phyloP scores from a whole-genome alignment of 2,888 invertebrate genomes.

The Campoplex nolae region DNA sequence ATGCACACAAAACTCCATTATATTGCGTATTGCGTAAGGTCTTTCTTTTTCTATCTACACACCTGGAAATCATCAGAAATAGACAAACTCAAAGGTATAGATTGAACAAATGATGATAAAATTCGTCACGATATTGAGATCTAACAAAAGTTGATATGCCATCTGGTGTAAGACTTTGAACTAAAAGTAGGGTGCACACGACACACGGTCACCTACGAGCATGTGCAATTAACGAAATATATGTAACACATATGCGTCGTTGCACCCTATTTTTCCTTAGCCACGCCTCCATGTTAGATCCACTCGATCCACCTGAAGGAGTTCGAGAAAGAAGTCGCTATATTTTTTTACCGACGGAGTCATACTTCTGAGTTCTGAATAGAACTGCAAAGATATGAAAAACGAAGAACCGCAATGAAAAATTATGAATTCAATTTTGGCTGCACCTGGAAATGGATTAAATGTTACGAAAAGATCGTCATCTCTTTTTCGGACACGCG shows the following conservation, averaged over 20 bases:
- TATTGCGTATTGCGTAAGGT: background rate
- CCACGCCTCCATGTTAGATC: too few relatives aligned
- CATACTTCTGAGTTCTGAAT: background rate
- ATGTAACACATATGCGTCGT: too few relatives aligned
- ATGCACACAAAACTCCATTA: background rate
- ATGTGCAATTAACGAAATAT: too few relatives aligned
- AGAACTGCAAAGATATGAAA: background rate
- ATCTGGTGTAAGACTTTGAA: too few relatives aligned
- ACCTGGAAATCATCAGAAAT: slow-evolving; percentile 4
- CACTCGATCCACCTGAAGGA: too few relatives aligned
- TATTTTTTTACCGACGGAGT: background rate
- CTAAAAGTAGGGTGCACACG: too few relatives aligned
- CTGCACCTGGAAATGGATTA: background rate
- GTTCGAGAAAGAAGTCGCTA: background rate
- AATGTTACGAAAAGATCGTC: background rate
- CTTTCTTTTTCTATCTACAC: background rate
- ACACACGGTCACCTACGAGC: too few relatives aligned
- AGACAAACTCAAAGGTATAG: background rate
- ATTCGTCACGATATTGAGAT: background rate
- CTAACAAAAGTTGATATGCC: too few relatives aligned
- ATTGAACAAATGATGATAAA: slow-evolving; percentile 19
- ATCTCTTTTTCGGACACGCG: background rate
- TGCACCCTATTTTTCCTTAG: too few relatives aligned
- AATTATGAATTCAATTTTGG: background rate
- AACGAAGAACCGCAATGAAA: background rate